These are phyloP conservation scores for Rhysida immarginata DNA, from an alignment of 1,140 invertebrate genomes.

Conservation along the genomic window DNA sequence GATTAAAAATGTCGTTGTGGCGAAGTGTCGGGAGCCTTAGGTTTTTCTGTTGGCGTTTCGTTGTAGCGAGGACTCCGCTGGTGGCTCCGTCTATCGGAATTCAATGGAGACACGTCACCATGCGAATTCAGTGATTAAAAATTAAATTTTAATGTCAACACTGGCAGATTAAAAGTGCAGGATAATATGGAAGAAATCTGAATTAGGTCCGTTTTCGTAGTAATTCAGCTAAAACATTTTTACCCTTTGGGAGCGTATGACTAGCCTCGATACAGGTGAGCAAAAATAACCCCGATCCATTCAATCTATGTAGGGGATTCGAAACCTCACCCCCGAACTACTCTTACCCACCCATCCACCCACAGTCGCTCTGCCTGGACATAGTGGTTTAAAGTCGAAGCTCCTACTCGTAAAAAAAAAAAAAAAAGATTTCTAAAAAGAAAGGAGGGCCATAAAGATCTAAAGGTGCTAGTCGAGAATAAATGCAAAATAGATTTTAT, in stretches of 20 bases:
- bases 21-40: background rate
- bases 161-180: slow-evolving; percentile 4
- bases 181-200: slow-evolving; percentile 2
- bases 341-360: no score
- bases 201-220: background rate
- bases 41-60: background rate
- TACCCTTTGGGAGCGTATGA: background rate
- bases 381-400: no score
- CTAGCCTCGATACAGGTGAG: background rate
- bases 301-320: no score
- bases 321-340: no score
- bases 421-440: no score
- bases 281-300: no score
- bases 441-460: no score
- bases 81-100: slow-evolving; percentile 1
- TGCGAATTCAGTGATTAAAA: slow-evolving; percentile 6
- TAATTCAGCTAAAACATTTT: slow-evolving; percentile 1
- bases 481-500: no score
- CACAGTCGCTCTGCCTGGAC: no score
- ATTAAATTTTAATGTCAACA: slow-evolving; percentile 7
- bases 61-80: background rate
- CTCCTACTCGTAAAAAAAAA: no score
- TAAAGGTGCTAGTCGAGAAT: no score
- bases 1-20: slow-evolving; percentile 1
- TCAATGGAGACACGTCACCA: background rate